phyloP scores from a whole-genome alignment of 2,113 vertebrate genomes.

The Anseranas semipalmata region DNA sequence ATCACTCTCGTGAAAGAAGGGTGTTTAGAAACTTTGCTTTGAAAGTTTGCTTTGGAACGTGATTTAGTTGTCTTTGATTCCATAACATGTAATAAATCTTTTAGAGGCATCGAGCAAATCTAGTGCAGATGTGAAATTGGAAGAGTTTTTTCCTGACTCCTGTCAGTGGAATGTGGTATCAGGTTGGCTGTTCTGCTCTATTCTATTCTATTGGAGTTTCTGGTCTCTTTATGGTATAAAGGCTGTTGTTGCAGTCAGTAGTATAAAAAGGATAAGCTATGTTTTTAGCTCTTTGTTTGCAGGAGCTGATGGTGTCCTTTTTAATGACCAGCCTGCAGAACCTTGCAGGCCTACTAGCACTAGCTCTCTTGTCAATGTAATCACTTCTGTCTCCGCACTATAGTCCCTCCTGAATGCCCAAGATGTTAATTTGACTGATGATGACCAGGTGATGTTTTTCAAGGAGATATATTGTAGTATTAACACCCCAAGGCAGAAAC shows the following conservation, averaged over 20 bases:
- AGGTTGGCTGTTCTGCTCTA: neutral
- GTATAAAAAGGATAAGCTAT: neutral
- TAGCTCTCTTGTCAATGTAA: neutral
- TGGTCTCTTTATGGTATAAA: neutral
- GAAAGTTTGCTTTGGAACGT: neutral
- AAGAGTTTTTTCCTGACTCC: neutral
- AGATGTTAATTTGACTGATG: neutral
- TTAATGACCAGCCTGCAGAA: too few species aligned
- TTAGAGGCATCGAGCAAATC: neutral
- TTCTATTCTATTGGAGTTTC: neutral
- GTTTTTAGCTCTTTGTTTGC: neutral
- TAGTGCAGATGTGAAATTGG: neutral
- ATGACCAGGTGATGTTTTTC: neutral
- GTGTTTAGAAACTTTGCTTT: neutral
- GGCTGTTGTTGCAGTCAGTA: neutral
- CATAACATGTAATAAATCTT: rapidly evolving
- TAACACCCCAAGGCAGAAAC: neutral
- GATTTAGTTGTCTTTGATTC: neutral
- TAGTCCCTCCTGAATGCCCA: neutral
- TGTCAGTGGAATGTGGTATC: neutral
- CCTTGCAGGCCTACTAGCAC: neutral
- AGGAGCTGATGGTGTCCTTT: neutral
- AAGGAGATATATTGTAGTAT: neutral
- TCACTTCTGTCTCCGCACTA: neutral
- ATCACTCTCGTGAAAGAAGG: neutral